Evolutionary conservation across 2,888 invertebrate species (phyloP), one percentile per base, ranked within the genome.

Genomic region (Orchesellides sinensis): DNA sequence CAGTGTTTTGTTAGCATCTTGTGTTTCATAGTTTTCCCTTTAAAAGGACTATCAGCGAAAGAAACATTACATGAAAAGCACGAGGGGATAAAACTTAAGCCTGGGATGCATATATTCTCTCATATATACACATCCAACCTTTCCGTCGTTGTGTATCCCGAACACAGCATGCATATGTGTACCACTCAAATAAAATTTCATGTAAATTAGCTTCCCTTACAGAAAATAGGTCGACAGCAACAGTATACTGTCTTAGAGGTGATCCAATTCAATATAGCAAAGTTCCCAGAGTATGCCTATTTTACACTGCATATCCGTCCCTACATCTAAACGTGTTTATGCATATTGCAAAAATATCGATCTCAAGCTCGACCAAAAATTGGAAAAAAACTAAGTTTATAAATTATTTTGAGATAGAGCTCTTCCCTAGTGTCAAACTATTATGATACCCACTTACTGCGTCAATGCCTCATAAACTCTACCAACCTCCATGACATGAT

Each of bases 201-300:
- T 54, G 54, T 54, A 54, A 54, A 54, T 54, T 54, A 70, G 35
- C 35, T 70, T 59, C 23, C 61, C 69, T 56, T 59, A 45, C 45
- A 17, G n/a, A 68, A 69, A 69, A 54, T 69, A 69, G 69, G 69
- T 69, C 69, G 69, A n/a, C 40, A 40, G 40, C 40, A 40, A 40
- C 40, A 40, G 40, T 40, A 40, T 14, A 40, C 40, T n/a, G n/a
- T n/a, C n/a, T n/a, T n/a, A n/a, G n/a, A n/a, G n/a, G n/a, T n/a
- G n/a, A 40, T 40, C 40, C 40, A 40, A 40, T n/a, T n/a, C 40
- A 40, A 40, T 14, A 40, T 40, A 40, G n/a, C n/a, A n/a, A n/a
- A n/a, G n/a, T n/a, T n/a, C n/a, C n/a, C n/a, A n/a, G n/a, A n/a
- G n/a, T n/a, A n/a, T n/a, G n/a, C n/a, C n/a, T n/a, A n/a, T n/a